Evolutionary conservation across 2,888 invertebrate species (phyloP), one percentile per base, ranked within the genome.

Genomic region (Synergus gifuensis): DNA sequence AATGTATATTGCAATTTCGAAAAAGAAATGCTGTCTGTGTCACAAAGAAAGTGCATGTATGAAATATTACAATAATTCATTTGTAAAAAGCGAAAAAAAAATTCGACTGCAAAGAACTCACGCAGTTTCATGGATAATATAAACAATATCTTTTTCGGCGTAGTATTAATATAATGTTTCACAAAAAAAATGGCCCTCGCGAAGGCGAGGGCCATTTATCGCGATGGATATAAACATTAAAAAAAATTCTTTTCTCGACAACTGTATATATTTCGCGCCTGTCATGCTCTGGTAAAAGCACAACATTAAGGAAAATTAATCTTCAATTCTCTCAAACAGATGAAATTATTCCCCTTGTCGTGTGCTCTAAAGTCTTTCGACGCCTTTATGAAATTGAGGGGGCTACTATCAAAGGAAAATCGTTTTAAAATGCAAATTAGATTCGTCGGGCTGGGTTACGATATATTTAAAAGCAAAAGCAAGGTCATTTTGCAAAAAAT

Each of bases 391-490:
- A 49, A 14, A 28, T 22, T 69, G 2, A 16, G 8, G 69, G 49
- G 22, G 2, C 14, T 69, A 18, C 22, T 46, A 22, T 67, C 22
- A 46, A 46, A 67, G 22, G 46, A 67, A 67, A 67, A 14, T 28
- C 4, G 18, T 16, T 9, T 49, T 28, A 49, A 69, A 69, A 69
- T 69, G 28, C 46, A 69, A 49, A 69, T 49, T 28, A 46, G 14
- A 22, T 28, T 46, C 67, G 28, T n/a, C n/a, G n/a, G 69, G 28
- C 16, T 9, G 46, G 16, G 28, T 67, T 14, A 46, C 46, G 28
- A 46, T 67, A 46, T 67, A 46, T 67, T 46, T 67, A 46, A 44
- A 67, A 67, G 46, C 22, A 44, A 22, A 67, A 67, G 22, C 22
- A 22, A 46, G 44, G 46, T 46, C 18, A 67, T 67, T 46, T 46